A percentile compares a stretch with the other conserved stretches of the same genome.
These are phyloP conservation scores for Podabrus alpinus DNA, from an alignment of 2,888 invertebrate genomes.

Conservation along the genomic window DNA sequence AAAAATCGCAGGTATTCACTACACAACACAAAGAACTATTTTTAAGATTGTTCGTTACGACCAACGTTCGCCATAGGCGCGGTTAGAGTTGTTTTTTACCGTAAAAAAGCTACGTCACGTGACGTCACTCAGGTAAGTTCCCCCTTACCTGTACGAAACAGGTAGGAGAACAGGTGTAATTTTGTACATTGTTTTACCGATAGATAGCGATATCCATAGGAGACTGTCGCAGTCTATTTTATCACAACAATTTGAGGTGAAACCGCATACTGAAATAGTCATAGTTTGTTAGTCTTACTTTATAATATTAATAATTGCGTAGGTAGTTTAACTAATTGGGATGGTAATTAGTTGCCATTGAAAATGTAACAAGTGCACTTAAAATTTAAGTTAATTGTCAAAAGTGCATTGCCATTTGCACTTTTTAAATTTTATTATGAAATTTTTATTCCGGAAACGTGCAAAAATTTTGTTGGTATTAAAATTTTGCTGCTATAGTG, in stretches of 20 bases:
- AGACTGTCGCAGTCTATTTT: not conserved
- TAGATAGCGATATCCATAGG: conserved; percentile 32
- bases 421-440: not conserved
- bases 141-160: conserved; percentile 47
- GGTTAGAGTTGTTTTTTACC: conserved; percentile 51
- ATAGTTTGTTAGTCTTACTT: not conserved
- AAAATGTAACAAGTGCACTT: not conserved
- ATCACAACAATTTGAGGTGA: not conserved
- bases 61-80: conserved; percentile 47
- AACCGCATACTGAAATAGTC: not conserved
- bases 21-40: conserved; percentile 18
- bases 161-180: conserved; percentile 50
- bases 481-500: not conserved
- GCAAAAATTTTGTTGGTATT: not conserved
- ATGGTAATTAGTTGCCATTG: not conserved
- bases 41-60: conserved; percentile 37
- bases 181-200: conserved; percentile 33
- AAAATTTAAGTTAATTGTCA: not conserved
- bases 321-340: conserved; percentile 1
- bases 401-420: not conserved
- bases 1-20: not conserved
- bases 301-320: not conserved
- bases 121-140: conserved; percentile 46
- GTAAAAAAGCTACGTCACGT: conserved; percentile 51
- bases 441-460: not conserved